Evolutionary conservation across 2,888 invertebrate species (phyloP), one percentile per base, ranked within the genome.

Genomic region (Creontiades dilutus): DNA sequence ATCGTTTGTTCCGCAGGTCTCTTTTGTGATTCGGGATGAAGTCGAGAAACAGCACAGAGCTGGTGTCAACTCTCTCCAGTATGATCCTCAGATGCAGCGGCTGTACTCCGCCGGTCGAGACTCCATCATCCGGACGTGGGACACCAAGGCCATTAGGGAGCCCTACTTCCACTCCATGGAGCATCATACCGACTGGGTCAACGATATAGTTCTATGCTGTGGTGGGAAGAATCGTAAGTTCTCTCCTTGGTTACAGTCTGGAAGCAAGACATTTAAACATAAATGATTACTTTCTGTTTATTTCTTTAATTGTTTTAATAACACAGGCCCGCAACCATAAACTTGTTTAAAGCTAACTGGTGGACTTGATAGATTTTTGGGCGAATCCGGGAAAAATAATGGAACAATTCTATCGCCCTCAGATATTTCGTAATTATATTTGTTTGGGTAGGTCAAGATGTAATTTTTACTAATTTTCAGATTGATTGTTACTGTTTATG

Each of bases 161-260:
- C 96, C 95, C 87, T 99, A 98, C 93, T 95, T 98, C 91, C 97
- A 98, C 93, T 98, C 99, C 48, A 98, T 99, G 98, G 99, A 99
- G 93, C 99, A 99, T 94, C 99, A 99, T 93, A 99, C 99, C 2
- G 99, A 99, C 94, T 99, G 99, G 99, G 99, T 99, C 84, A 99
- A 99, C 94, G 99, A 99, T 94, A 98, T 99, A 93, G 97, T 99
- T 61, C 94, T 99, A 47, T 99, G 99, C 93, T 99, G 99, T 93
- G 97, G 97, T 91, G 99, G 99, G 57, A 96, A 98, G 93, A 98
- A 99, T 94, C 95, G 97, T 97, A 94, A 94, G 95, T 94, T 81
- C 52, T 7, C 52, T 16, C 37, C 37, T 37, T 2, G 7, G 37
- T 37, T 37, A 37, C 7, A 7, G 37, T 37, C 2, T 37, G 37